Base-by-base conservation (phyloP, 2,888 invertebrate genomes). In the Platycheirus albimanus region DNA sequence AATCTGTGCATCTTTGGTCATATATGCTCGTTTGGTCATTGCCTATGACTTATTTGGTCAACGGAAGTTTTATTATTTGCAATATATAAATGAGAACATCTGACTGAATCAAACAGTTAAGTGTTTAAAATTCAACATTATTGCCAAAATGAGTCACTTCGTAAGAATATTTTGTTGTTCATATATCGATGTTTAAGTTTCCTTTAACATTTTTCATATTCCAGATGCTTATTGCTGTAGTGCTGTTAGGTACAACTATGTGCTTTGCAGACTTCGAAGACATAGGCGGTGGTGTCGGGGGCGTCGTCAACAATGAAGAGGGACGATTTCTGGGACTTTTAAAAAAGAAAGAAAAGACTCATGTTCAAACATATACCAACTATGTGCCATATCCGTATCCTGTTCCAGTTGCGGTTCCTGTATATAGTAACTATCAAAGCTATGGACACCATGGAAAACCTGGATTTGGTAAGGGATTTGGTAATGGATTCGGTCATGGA, bases 391-490 rank as follows among this genome's bases (percentile, higher is more conserved):
- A 61, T 19, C 61, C 61, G 0, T 28, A 30, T 45, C 24, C 61
- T 0, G 61, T 61, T 1, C 61, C 61, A n/a, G 61, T 61, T 28
- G 28, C 43, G 8, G 30, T 71, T 28, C 76, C 81, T 28, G 76
- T 58, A 2, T 81, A 51, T 43, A 64, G 63, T n/a, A n/a, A n/a
- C 3, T 77, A 81, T 63, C 76, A 71, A 41, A 72, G 71, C 30
- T 63, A 36, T 5, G 56, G 56, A 2, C 28, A 81, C 61, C 17
- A 5, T 17, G 13, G 54, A 41, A 81, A 81, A 19, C 66, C 64
- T 15, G 72, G 72, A 0, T 72, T 72, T 20, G 51, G 51, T 13
- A 33, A 66, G 4, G 75, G 61, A 6, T 36, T 36, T 36, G 52
- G 41, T 19, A n/a, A 28, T 2, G 58, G 61, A 19, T 30, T 51